Conservation (phyloP, 2,888 invertebrate genomes). For the Tanytarsus gracilentus region DNA sequence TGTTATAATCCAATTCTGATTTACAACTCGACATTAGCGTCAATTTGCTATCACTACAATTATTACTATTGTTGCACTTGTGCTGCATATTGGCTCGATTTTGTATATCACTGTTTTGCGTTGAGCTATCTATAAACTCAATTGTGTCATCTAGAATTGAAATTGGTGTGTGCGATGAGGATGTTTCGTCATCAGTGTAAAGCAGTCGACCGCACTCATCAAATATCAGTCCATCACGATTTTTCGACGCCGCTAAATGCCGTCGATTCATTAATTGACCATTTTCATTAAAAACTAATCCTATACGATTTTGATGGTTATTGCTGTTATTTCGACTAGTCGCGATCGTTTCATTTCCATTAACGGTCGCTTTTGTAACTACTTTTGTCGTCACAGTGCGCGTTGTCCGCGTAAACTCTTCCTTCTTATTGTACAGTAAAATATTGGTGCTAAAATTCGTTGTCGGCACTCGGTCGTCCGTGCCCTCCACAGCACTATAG, state of each 20-base stretch:
- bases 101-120: constrained; percentile 30
- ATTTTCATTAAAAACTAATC: constrained; percentile 35
- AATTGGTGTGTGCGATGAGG: not conserved
- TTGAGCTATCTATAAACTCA: constrained; percentile 30
- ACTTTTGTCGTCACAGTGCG: constrained; percentile 27
- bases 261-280: constrained; percentile 31
- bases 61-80: not conserved
- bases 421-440: constrained; percentile 25
- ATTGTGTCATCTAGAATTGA: constrained; percentile 24
- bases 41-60: constrained; percentile 42
- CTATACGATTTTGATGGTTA: constrained; percentile 36
- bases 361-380: constrained; percentile 26
- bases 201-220: constrained; percentile 11
- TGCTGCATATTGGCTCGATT: constrained; percentile 22
- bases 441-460: constrained; percentile 14
- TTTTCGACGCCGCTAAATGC: constrained; percentile 10
- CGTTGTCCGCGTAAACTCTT: constrained; percentile 21
- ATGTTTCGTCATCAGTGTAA: constrained; percentile 8
- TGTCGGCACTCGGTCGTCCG: not conserved
- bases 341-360: constrained; percentile 30
- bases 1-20: constrained; percentile 41
- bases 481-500: not conserved
- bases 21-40: constrained; percentile 50
- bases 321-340: constrained; percentile 18
- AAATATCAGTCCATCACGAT: constrained; percentile 21